These are phyloP conservation scores for Leptopilina syphax DNA, from an alignment of 2,888 invertebrate genomes.

Conservation along the genomic window DNA sequence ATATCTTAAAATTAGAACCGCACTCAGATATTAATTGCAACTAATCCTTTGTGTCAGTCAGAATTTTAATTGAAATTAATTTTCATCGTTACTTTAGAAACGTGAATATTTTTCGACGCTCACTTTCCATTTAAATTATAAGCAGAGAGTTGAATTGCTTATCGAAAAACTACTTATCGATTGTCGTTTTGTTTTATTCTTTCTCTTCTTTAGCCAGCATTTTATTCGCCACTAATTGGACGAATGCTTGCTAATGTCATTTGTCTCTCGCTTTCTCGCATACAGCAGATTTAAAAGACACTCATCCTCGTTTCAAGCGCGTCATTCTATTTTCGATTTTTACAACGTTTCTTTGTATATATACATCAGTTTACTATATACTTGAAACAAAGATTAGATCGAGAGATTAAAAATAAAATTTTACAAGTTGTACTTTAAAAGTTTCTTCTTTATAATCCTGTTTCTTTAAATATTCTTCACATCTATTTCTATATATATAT, in stretches of 20 bases:
- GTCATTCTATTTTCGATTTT: slow-evolving; percentile 19
- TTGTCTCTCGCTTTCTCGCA: slow-evolving; percentile 4
- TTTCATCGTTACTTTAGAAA: not conserved
- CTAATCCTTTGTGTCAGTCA: slow-evolving; percentile 57
- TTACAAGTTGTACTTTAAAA: no score
- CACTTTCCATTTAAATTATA: not conserved
- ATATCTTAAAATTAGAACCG: no score
- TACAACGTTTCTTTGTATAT: slow-evolving; percentile 8
- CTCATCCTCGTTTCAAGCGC: not conserved
- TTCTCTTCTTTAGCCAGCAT: not conserved
- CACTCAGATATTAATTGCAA: slow-evolving; percentile 51
- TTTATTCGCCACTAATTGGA: slow-evolving; percentile 22
- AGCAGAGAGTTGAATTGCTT: slow-evolving; percentile 6
- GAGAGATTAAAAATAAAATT: not conserved
- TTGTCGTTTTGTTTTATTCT: slow-evolving; percentile 21
- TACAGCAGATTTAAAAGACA: not conserved
- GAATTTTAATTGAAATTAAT: slow-evolving; percentile 54
- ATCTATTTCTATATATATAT: no score
- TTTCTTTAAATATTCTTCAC: not conserved
- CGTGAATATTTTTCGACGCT: not conserved
- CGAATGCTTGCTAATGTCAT: slow-evolving; percentile 20
- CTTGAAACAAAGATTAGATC: not conserved
- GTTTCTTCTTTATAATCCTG: not conserved
- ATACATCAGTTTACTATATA: not conserved
- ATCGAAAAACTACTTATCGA: slow-evolving; percentile 12